Percentiles rank a stretch among this genome's conserved stretches.
These are phyloP conservation scores for Dasypogon diadema DNA, from an alignment of 2,888 invertebrate species.

Conservation along the genomic window DNA sequence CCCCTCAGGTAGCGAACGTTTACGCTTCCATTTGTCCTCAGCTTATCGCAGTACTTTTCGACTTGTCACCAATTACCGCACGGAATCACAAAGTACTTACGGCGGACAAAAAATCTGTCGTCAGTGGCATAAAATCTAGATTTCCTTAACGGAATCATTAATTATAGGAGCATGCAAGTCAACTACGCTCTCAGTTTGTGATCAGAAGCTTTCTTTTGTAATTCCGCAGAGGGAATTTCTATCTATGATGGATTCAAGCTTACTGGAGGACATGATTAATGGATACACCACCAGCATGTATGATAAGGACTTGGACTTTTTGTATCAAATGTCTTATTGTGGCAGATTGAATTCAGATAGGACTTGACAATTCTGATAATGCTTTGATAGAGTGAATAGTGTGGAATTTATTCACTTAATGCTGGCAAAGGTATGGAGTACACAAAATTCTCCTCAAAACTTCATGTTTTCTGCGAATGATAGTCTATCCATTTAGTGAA, in stretches of 20 bases:
- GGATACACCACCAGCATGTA: not conserved
- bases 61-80: slow-evolving; percentile 23
- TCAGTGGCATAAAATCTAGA: slow-evolving; percentile 27
- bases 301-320: slow-evolving; percentile 2
- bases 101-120: slow-evolving; percentile 29
- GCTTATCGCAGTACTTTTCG: slow-evolving; percentile 10
- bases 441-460: too few species aligned
- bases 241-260: slow-evolving; percentile 26
- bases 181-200: slow-evolving; percentile 1
- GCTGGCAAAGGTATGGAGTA: too few species aligned
- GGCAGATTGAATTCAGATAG: slow-evolving; percentile 20
- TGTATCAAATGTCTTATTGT: not conserved
- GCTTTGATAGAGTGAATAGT: slow-evolving; percentile 19
- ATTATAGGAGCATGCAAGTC: slow-evolving; percentile 28
- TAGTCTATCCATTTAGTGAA: too few species aligned
- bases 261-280: slow-evolving; percentile 14
- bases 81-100: slow-evolving; percentile 17
- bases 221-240: slow-evolving; percentile 3
- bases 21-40: slow-evolving; percentile 10
- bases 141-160: slow-evolving; percentile 17
- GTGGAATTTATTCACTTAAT: not conserved
- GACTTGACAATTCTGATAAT: slow-evolving; percentile 35
- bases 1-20: not conserved
- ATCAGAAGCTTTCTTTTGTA: not conserved
- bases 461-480: too few species aligned